Evolutionary conservation across 2,113 vertebrate genomes (phyloP).

Genomic region (Ranitomeya variabilis): DNA sequence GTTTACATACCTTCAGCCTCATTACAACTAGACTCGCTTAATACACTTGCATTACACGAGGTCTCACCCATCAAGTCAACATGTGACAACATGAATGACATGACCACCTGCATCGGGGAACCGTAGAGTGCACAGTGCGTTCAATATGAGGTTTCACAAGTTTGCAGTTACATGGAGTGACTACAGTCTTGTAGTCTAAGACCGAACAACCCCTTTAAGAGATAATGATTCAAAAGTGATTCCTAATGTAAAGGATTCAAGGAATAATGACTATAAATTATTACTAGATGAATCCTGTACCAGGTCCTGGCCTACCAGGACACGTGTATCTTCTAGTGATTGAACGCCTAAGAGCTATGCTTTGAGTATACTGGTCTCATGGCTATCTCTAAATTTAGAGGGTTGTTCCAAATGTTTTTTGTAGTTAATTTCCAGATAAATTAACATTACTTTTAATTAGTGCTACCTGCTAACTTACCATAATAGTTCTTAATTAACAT

Average conservation of each 20-base stretch:
- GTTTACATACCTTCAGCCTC: no score
- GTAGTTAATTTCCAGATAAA: constrained; percentile 43
- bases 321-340: neutral
- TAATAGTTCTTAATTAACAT: constrained; percentile 42
- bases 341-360: neutral
- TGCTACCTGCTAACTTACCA: constrained; percentile 30
- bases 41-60: no score
- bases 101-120: no score
- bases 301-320: neutral
- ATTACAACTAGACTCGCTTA: no score
- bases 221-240: neutral
- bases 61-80: no score
- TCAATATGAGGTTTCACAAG: no score
- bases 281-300: neutral
- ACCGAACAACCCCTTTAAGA: no score
- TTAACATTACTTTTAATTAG: constrained; percentile 48
- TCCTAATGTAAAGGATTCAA: neutral
- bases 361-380: neutral
- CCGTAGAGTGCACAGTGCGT: no score
- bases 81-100: no score
- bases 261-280: neutral
- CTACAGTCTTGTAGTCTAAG: no score
- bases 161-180: no score
- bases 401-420: constrained; percentile 4
- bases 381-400: constrained; percentile 26